Evolutionary conservation across 2,888 invertebrate species (phyloP), one percentile per base, ranked within the genome.

Genomic region (Drosophila hamatofila): DNA sequence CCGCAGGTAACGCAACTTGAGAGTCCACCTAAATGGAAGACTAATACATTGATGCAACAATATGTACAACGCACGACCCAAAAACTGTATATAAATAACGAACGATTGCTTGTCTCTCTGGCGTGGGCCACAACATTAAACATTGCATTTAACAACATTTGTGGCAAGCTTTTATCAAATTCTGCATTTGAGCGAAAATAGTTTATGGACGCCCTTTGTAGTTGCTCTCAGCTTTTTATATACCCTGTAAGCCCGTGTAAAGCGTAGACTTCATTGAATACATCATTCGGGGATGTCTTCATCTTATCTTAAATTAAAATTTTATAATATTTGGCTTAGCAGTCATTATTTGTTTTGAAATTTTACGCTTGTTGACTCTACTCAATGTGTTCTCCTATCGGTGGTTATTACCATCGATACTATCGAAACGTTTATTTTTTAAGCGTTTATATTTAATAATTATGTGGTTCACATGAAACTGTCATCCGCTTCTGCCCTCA

Each of bases 111-210:
- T 44, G 52, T 59, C 54, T 46, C 62, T 74, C 64, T 67, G 64
- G 76, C 68, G 54, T 46, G 58, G 51, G 59, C 54, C 21, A 72
- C 75, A 59, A 57, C 69, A 72, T 83, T 79, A 79, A 77, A 69
- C 79, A 81, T 81, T 69, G 79, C 65, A 70, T 83, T 75, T 77
- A 72, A 83, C 80, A 84, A 51, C 72, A 75, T 78, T 82, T 82
- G 83, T 35, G 81, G 82, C 74, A 63, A 63, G 78, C 62, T 57
- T 67, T 68, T 75, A 72, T 64, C 57, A 75, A 61, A 73, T 61
- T 41, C 49, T 46, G 52, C 61, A 58, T 77, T 75, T 70, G 55
- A 62, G 48, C 72, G 69, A 58, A 83, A 83, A 83, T 86, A 80
- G 87, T 86, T 83, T 81, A 65, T 75, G 57, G 30, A 54, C 25